phyloP scores from a whole-genome alignment of 2,888 invertebrate species.

The Apodemia duryi region DNA sequence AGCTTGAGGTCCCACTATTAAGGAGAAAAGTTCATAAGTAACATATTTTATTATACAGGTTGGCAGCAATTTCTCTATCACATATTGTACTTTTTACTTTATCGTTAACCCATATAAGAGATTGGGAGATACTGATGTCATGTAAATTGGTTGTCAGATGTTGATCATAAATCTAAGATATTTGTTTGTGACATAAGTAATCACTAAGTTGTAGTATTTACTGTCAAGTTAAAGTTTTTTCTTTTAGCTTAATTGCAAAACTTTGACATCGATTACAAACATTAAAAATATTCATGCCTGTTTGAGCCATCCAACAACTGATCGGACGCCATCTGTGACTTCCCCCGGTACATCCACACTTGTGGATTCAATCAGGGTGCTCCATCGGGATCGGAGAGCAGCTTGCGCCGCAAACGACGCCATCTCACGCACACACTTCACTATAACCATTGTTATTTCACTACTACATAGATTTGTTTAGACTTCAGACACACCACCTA shows the following conservation, averaged over 20 bases:
- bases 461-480: constrained; percentile 16
- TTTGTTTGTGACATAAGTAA: too few relatives aligned
- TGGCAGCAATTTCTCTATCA: too few relatives aligned
- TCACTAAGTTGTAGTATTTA: not conserved
- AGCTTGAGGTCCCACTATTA: too few relatives aligned
- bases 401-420: constrained; percentile 85
- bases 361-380: constrained; percentile 85
- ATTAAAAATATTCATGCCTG: constrained; percentile 75
- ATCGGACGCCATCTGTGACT: constrained; percentile 85
- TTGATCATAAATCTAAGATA: not conserved
- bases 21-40: too few relatives aligned
- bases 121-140: too few relatives aligned
- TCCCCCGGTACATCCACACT: constrained; percentile 82
- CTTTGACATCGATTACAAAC: constrained; percentile 13
- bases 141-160: not conserved
- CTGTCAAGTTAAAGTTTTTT: not conserved
- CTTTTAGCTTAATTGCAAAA: constrained; percentile 9
- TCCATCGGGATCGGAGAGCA: constrained; percentile 85
- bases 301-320: constrained; percentile 90
- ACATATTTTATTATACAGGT: too few relatives aligned
- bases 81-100: too few relatives aligned
- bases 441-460: constrained; percentile 52
- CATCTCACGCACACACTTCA: constrained; percentile 67
- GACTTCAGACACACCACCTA: not conserved
- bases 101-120: too few relatives aligned